Evolutionary conservation across 2,888 invertebrate genomes (phyloP).

Genomic region (Caenorhabditis sp.): DNA sequence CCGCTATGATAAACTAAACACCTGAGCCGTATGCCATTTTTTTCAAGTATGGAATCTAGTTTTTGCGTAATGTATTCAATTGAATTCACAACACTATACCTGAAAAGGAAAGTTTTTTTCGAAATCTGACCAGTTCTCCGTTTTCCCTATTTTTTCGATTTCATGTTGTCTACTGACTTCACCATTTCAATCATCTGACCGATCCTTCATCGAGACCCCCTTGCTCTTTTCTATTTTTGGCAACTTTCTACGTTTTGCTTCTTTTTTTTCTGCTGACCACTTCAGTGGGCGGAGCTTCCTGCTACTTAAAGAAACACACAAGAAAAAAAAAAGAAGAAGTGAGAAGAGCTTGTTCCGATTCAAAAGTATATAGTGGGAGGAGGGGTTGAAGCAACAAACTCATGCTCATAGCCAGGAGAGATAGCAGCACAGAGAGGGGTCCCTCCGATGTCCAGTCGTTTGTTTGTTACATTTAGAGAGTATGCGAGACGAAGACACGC

Average conservation of each 20-base stretch:
- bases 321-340: slow-evolving; percentile 21
- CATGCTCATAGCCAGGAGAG: slow-evolving; percentile 58
- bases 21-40: slow-evolving; percentile 32
- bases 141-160: slow-evolving; percentile 22
- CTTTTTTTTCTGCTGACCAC: slow-evolving; percentile 23
- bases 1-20: slow-evolving; percentile 48
- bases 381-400: slow-evolving; percentile 47
- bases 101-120: slow-evolving; percentile 41
- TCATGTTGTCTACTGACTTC: slow-evolving; percentile 3
- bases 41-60: slow-evolving; percentile 21
- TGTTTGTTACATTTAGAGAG: slow-evolving; percentile 38
- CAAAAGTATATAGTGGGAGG: slow-evolving; percentile 61
- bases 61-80: slow-evolving; percentile 36
- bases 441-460: slow-evolving; percentile 46
- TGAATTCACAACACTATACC: slow-evolving; percentile 41
- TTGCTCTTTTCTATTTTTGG: slow-evolving; percentile 18
- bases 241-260: slow-evolving; percentile 10
- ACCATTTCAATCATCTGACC: slow-evolving; percentile 49
- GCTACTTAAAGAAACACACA: slow-evolving; percentile 44
- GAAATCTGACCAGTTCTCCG: slow-evolving; percentile 54
- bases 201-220: slow-evolving; percentile 12
- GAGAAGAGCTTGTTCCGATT: slow-evolving; percentile 47
- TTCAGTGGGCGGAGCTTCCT: slow-evolving; percentile 40
- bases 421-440: slow-evolving; percentile 31
- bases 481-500: slow-evolving; percentile 33